A percentile compares a stretch with the other conserved stretches of the same genome.
These are phyloP conservation scores for Pipistrellus pygmaeus DNA, from an alignment of 2,797 vertebrate species.

Conservation along the genomic window DNA sequence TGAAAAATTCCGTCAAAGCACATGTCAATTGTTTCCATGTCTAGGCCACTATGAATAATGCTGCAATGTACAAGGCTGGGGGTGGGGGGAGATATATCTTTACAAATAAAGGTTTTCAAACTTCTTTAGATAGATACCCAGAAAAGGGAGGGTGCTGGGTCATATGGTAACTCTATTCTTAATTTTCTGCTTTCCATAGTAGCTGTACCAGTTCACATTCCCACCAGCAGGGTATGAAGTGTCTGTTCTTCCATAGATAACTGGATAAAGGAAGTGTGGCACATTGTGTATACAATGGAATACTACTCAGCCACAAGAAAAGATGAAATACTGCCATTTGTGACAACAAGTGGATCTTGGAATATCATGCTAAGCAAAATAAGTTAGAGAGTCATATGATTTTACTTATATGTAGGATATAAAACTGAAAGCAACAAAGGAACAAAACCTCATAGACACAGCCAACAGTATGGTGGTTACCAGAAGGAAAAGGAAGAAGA, in stretches of 20 bases:
- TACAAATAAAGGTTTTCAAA: neutral
- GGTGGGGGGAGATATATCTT: neutral
- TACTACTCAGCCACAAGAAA: neutral
- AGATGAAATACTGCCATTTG: neutral
- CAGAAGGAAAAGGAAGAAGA: neutral
- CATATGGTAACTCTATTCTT: neutral
- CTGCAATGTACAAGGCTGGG: neutral
- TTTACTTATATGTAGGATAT: neutral
- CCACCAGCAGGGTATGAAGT: neutral
- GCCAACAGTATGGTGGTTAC: neutral
- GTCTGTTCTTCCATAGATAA: neutral
- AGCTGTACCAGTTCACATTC: neutral
- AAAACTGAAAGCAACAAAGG: neutral
- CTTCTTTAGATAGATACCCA: neutral
- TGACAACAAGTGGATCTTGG: neutral
- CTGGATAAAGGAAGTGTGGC: neutral
- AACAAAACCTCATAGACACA: neutral
- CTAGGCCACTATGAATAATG: neutral
- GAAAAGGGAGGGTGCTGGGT: neutral
- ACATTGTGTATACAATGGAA: neutral
- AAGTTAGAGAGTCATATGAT: neutral
- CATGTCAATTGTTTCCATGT: neutral
- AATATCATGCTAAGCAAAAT: neutral
- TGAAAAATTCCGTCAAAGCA: neutral
- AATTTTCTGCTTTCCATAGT: neutral